Base-by-base conservation (phyloP, 2,888 invertebrate species). In the Trichopoda pennipes region DNA sequence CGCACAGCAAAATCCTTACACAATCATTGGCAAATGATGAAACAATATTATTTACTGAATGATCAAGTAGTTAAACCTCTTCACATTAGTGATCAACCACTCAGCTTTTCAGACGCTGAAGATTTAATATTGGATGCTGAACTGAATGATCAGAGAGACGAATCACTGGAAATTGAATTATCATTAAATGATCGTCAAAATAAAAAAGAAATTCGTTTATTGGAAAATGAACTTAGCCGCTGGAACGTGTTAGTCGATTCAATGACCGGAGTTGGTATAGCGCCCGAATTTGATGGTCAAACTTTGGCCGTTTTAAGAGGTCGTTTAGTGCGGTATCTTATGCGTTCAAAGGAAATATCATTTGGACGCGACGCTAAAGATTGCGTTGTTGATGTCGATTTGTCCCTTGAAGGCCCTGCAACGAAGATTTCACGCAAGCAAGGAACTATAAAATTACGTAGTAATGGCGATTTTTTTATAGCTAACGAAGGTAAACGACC, bases 231-330 rank as follows among this genome's bases (percentile, higher is more conserved):
- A 87, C 90, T 98, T 70, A 93, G 95, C 0, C 95, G 97, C 79
- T 98, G 97, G 97, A 98, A 98, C 90, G 96, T 96, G 1, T 91
- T 99, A 82, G 98, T 98, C 19, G 98, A 98, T 90, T 96, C 96
- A 42, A 96, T 98, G 16, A 95, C 95, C 53, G 95, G 96, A 0
- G 94, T 95, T 1, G 95, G 95, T 84, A 87, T 90, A 14, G 95
- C 95, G 14, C 95, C 95, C 1, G 98, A 98, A 89, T 95, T 98
- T 89, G 98, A 99, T 90, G 95, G 95, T 90, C 97, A 98, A 90
- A 99, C 98, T 0, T 93, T 98, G 72, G 99, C 98, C 0, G 97
- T 98, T 51, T 92, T 99, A 42, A 93, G 98, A 35, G 99, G 99
- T 0, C 93, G 98, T 69, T 94, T 97, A 85, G 98, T 99, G 14